Percentiles rank a stretch among this genome's conserved stretches.
Conservation (phyloP, 2,888 invertebrate species). For the Synanthedon vespiformis region DNA sequence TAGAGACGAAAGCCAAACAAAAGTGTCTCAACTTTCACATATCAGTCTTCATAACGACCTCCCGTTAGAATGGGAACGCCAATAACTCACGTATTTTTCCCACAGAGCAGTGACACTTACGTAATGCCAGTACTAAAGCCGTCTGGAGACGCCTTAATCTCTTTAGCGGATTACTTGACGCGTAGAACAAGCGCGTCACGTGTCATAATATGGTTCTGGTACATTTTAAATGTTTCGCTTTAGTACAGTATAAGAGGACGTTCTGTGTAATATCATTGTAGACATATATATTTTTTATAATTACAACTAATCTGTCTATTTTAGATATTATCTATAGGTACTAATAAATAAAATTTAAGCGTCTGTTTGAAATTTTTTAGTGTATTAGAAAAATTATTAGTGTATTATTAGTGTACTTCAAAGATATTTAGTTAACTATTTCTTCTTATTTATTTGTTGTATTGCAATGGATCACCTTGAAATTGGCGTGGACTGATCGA, state of each 20-base stretch:
- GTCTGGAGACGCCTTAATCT: slow-evolving; percentile 29
- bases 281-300: no score
- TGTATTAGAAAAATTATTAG: no score
- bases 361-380: no score
- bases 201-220: neutral
- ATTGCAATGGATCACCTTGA: no score
- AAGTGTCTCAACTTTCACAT: slow-evolving; percentile 25
- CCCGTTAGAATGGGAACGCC: slow-evolving; percentile 10
- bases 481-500: no score
- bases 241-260: no score
- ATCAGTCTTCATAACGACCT: slow-evolving; percentile 9
- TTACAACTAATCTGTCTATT: neutral
- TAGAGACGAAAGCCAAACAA: neutral
- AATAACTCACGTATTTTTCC: slow-evolving; percentile 20
- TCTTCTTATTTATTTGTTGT: no score
- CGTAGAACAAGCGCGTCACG: neutral
- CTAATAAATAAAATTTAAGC: no score
- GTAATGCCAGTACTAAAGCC: slow-evolving; percentile 9
- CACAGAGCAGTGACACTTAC: slow-evolving; percentile 19
- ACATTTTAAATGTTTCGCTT: neutral
- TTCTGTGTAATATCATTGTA: no score
- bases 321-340: no score
- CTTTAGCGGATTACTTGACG: slow-evolving; percentile 14
- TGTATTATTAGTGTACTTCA: no score
- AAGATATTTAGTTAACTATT: no score